Evolutionary conservation across 2,113 vertebrate species (phyloP).

Genomic region (Echinops telfairi): DNA sequence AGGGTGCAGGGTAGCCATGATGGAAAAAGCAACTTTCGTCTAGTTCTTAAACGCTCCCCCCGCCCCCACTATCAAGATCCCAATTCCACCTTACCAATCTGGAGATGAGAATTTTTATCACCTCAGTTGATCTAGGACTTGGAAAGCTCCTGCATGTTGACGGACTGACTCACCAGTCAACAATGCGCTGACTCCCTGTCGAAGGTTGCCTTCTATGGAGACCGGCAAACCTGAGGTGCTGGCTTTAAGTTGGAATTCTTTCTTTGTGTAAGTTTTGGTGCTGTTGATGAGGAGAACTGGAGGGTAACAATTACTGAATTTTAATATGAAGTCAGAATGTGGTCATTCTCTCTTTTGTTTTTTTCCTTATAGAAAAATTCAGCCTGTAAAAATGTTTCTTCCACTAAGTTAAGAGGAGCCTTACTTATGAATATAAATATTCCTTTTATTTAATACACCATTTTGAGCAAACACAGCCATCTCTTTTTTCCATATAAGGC

Average conservation of each 20-base stretch:
- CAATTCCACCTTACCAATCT: too few species aligned
- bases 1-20: too few species aligned
- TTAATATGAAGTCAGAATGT: background rate
- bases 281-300: background rate
- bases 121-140: background rate
- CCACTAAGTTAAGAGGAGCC: background rate
- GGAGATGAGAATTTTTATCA: background rate
- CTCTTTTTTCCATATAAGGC: slow-evolving; percentile 17
- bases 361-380: background rate
- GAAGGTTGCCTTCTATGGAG: background rate
- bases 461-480: background rate
- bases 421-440: background rate
- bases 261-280: background rate
- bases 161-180: background rate
- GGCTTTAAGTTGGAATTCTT: background rate
- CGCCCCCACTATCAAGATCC: too few species aligned
- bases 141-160: background rate
- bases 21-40: too few species aligned
- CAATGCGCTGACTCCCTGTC: background rate
- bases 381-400: background rate
- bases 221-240: too few species aligned
- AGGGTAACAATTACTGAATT: background rate
- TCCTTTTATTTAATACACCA: background rate
- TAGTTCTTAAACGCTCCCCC: too few species aligned
- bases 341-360: background rate